Conservation (phyloP, 2,797 vertebrate species). For the Pangasius sanitwongsei region DNA sequence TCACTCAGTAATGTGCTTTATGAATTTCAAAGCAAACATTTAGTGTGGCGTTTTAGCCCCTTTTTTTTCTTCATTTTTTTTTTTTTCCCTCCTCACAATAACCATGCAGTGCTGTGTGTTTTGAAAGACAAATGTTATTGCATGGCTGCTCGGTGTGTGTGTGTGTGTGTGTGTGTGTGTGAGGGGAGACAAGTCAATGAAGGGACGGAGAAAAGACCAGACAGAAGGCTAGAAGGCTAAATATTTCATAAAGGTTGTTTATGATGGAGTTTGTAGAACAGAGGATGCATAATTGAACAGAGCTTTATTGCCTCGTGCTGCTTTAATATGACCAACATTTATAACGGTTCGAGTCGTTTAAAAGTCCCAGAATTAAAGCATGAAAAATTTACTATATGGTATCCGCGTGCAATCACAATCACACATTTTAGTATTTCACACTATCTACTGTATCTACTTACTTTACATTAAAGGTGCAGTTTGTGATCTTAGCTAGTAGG, state of each 20-base stretch:
- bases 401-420: neutral
- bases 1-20: conserved; percentile 59
- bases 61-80: neutral
- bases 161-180: neutral
- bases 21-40: conserved; percentile 61
- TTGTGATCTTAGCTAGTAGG: neutral
- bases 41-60: conserved; percentile 38
- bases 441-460: neutral
- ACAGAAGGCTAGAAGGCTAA: conserved; percentile 45
- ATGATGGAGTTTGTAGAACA: conserved; percentile 60
- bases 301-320: conserved; percentile 59
- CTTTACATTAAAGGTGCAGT: neutral
- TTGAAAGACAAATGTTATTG: conserved; percentile 16
- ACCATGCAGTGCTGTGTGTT: neutral
- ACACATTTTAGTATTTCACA: neutral
- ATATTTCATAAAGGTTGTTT: conserved; percentile 69
- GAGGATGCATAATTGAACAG: conserved; percentile 68
- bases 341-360: neutral
- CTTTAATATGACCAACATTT: conserved; percentile 50
- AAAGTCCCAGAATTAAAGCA: neutral
- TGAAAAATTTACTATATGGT: neutral
- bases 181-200: conserved; percentile 21
- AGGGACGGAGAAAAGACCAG: conserved; percentile 30
- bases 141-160: conserved; percentile 1
- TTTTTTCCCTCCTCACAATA: neutral